Base-by-base conservation (phyloP, 2,113 vertebrate genomes). In the Manacus vitellinus region DNA sequence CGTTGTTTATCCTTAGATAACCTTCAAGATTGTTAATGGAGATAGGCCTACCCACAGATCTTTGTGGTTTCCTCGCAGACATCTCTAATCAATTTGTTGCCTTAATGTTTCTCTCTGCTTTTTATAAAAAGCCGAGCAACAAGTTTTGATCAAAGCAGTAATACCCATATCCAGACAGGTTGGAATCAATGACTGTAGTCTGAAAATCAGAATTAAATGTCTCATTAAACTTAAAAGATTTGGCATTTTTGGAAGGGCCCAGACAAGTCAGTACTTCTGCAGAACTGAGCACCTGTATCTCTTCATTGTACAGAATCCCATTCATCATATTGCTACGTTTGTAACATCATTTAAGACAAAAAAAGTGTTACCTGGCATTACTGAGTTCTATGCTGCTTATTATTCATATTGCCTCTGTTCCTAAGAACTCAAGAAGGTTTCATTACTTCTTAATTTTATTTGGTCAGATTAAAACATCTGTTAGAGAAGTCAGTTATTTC, bases 1-100 rank as follows among this genome's bases (percentile, higher is more conserved):
- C 59, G 35, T 54, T 95, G 46, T 88, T 94, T 95, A 89, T 94
- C 85, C 95, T 91, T 68, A 97, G 83, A 78, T 97, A 95, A 95
- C 92, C 94, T 95, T 93, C 61, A 91, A 95, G 95, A 96, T 95
- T 58, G 54, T 52, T 95, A 75, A 78, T 96, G 51, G 73, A 93
- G 92, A 94, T 95, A 93, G 82, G 65, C 52, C 47, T 93, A 67
- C 68, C 25, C 79, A 49, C 91, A 52, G 66, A 56, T 81, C 76
- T 77, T 71, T 91, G 95, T 89, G 88, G 94, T 96, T 96, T 96
- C 80, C 76, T 92, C 0, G 0, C 87, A 95, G 94, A 92, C 86
- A 66, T 88, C 91, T 96, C 70, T 71, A 59, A 80, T 96, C 95
- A 87, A 88, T 93, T 95, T 79, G 44, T 81, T 96, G 61, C 76